Percentiles rank a stretch among this genome's conserved stretches.
phyloP scores from a whole-genome alignment of 1,140 invertebrate genomes.

The Macrobrachium nipponense region DNA sequence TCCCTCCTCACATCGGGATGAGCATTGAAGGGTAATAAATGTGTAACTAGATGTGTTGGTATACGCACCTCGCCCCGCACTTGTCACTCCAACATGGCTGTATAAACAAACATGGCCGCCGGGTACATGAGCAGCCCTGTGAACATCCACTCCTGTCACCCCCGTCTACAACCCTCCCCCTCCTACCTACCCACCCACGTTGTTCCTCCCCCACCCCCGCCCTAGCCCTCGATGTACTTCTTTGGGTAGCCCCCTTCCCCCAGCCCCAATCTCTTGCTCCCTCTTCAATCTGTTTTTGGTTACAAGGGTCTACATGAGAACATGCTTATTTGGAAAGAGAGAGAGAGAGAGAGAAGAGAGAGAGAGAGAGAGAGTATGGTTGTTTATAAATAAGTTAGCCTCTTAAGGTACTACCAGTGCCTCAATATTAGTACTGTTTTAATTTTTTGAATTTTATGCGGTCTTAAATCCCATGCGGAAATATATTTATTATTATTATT shows the following conservation, averaged over 20 bases:
- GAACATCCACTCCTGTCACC: neutral
- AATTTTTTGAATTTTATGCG: too few species aligned
- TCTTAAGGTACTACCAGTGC: too few species aligned
- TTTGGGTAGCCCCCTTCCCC: neutral
- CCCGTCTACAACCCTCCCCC: neutral
- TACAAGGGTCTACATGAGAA: neutral
- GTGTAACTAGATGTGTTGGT: constrained; percentile 29
- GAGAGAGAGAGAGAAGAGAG: constrained; percentile 25
- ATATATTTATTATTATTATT: too few species aligned
- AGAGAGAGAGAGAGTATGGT: constrained; percentile 10
- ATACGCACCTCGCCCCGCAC: constrained; percentile 25
- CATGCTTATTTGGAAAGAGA: neutral
- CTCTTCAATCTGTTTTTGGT: too few species aligned
- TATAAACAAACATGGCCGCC: constrained; percentile 34
- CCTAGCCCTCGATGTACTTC: too few species aligned
- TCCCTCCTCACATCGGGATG: neutral
- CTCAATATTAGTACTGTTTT: too few species aligned
- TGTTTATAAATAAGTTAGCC: too few species aligned
- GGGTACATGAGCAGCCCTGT: neutral
- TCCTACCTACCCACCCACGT: neutral
- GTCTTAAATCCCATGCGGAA: too few species aligned
- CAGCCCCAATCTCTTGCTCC: neutral
- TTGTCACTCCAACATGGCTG: constrained; percentile 45
- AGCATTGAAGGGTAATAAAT: constrained; percentile 36
- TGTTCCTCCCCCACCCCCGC: neutral